Conservation (phyloP, 2,113 vertebrate species). For the Halichoeres trimaculatus region DNA sequence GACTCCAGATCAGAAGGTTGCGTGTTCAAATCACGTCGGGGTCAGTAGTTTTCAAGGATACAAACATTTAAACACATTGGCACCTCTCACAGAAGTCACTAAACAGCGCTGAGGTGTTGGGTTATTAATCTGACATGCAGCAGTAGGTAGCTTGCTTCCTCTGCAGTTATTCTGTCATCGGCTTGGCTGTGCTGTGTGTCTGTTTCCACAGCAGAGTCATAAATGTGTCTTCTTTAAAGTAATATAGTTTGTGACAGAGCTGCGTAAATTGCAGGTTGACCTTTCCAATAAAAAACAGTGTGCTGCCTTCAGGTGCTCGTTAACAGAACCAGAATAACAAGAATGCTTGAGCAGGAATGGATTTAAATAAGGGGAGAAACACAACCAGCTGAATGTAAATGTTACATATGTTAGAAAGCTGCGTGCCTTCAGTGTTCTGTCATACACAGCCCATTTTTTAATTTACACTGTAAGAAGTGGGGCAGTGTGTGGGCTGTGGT, state of each 20-base stretch:
- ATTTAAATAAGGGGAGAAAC: neutral
- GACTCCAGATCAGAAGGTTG: conserved; percentile 81
- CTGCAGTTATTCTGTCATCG: no score
- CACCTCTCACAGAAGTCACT: no score
- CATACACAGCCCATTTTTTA: neutral
- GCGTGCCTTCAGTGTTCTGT: neutral
- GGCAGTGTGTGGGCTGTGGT: neutral
- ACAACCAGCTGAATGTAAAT: neutral
- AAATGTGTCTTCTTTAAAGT: no score
- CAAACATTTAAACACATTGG: no score
- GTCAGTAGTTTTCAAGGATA: conserved; percentile 53
- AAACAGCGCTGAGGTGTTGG: no score
- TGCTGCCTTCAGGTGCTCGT: neutral
- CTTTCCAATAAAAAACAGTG: neutral
- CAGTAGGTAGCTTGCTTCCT: no score
- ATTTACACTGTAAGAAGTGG: neutral
- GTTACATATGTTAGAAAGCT: neutral
- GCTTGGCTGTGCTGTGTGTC: no score
- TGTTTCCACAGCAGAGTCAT: no score
- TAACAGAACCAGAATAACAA: neutral
- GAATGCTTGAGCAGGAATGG: neutral
- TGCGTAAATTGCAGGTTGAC: neutral
- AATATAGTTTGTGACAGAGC: neutral
- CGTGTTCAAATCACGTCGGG: conserved; percentile 78
- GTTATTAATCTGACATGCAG: no score